A percentile compares a stretch with the other conserved stretches of the same genome.
Evolutionary conservation across 2,797 vertebrate genomes (phyloP).

Genomic region (Oryzias dopingdopingensis): DNA sequence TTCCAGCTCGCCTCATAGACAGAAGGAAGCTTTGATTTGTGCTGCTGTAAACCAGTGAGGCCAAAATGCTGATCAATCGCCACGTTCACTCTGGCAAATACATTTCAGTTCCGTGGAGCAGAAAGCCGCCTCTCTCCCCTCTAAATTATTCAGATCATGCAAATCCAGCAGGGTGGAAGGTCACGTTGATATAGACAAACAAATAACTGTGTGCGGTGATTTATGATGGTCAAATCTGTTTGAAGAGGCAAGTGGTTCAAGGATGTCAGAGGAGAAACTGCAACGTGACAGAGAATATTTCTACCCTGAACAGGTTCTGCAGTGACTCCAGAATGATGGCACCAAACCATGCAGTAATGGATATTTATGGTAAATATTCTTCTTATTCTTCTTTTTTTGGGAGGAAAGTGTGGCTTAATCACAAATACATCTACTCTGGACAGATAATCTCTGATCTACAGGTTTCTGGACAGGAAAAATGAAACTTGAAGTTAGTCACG

Average conservation of each 20-base stretch:
- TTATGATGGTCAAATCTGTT: conserved; percentile 1
- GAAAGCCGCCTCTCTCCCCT: conserved; percentile 1
- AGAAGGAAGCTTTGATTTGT: too few relatives aligned
- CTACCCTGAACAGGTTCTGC: not conserved
- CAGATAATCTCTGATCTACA: too few relatives aligned
- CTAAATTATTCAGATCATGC: conserved; percentile 11
- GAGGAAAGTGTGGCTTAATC: too few relatives aligned
- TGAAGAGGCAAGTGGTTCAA: conserved; percentile 16
- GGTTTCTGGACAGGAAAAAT: too few relatives aligned
- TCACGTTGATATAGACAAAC: conserved; percentile 3
- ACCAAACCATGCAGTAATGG: not conserved
- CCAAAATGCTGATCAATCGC: conserved; percentile 14
- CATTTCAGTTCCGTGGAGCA: conserved; percentile 12
- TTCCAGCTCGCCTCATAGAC: too few relatives aligned
- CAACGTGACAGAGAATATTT: conserved; percentile 19
- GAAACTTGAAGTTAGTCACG: too few relatives aligned
- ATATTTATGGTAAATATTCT: not conserved
- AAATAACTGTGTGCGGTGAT: conserved; percentile 4
- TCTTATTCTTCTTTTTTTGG: not conserved
- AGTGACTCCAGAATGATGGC: not conserved
- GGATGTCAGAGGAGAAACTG: conserved; percentile 16
- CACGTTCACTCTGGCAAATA: conserved; percentile 1
- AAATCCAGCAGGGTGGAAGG: conserved; percentile 28
- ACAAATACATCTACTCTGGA: too few relatives aligned
- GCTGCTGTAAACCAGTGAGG: not conserved